Evolutionary conservation across 2,888 invertebrate genomes (phyloP).

Genomic region (Tiphia femorata): DNA sequence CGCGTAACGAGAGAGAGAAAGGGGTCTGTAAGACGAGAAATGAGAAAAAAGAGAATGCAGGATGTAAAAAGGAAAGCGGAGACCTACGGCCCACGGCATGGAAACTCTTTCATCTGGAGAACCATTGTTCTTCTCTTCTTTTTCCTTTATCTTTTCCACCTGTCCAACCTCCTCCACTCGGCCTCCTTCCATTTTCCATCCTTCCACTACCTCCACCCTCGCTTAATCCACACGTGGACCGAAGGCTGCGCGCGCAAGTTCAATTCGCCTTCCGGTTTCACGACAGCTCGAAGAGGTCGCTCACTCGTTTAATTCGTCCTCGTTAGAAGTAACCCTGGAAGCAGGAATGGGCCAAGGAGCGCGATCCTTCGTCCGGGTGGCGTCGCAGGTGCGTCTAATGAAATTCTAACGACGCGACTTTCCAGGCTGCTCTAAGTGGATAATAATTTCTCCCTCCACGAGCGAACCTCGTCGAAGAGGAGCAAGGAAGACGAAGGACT

Average conservation of each 20-base stretch:
- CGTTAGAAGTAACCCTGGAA: constrained; percentile 36
- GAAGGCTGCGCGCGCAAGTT: no score
- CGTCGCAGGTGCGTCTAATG: constrained; percentile 32
- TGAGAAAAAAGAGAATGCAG: constrained; percentile 9
- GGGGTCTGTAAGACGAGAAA: constrained; percentile 10
- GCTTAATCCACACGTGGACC: no score
- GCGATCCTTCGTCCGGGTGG: constrained; percentile 2
- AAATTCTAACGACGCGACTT: constrained; percentile 38
- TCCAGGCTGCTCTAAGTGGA: constrained; percentile 29
- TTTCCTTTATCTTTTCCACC: constrained; percentile 1
- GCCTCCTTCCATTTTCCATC: neutral
- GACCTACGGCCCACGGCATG: constrained; percentile 48
- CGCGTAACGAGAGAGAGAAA: no score
- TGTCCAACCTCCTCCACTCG: neutral
- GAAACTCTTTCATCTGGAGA: constrained; percentile 58
- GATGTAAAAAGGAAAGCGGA: constrained; percentile 19
- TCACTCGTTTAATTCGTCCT: constrained; percentile 51
- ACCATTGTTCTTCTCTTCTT: constrained; percentile 48
- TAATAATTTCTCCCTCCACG: constrained; percentile 23
- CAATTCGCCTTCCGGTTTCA: no score
- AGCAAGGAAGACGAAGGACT: no score
- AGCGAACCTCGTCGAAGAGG: neutral
- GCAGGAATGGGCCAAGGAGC: constrained; percentile 2
- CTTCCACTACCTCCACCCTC: no score
- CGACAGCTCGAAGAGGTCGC: no score